Evolutionary conservation across 2,113 vertebrate species (phyloP), one percentile per base, ranked within the genome.

Genomic region (Alouatta palliata): DNA sequence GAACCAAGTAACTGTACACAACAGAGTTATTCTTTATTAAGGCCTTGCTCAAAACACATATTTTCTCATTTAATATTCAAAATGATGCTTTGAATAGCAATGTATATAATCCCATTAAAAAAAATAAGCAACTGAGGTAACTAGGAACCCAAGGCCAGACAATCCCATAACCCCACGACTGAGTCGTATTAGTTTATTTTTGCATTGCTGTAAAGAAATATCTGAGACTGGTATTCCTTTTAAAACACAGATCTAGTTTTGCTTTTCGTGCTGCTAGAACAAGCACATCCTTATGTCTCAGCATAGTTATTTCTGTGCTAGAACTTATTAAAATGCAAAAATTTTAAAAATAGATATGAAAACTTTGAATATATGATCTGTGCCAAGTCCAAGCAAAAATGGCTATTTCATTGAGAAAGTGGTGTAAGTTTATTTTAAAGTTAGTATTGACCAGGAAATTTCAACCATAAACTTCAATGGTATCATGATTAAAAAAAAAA

Each of bases 401-500:
- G 52, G 20, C n/a, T 79, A 58, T 66, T 91, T 80, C 32, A 90
- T 76, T 52, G 56, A 92, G 54, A 97, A 96, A 49, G 37, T 23
- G 68, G 25, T 77, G 23, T 9, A 4, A 87, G 27, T 77, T 95
- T 75, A 84, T n/a, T n/a, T n/a, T n/a, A n/a, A 89, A 93, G 27
- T 91, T 90, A 96, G 87, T 81, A 40, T 43, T 79, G 45, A 68
- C 5, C 40, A 92, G 25, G n/a, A 95, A 93, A 81, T 90, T 82
- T 90, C 75, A 91, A 58, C 5, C 70, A 54, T 85, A 91, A 84
- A 3, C 49, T 90, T 95, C 45, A 77, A 23, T 30, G 35, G 35
- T 16, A 90, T 40, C 30, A 75, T 49, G 14, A 88, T 49, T 6
- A 61, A 82, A 89, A 56, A 79, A 77, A 47, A 16, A 5, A 49